Percentiles rank a stretch among this genome's conserved stretches.
phyloP scores from a whole-genome alignment of 2,113 vertebrate species.

The Eudorcas thomsonii region DNA sequence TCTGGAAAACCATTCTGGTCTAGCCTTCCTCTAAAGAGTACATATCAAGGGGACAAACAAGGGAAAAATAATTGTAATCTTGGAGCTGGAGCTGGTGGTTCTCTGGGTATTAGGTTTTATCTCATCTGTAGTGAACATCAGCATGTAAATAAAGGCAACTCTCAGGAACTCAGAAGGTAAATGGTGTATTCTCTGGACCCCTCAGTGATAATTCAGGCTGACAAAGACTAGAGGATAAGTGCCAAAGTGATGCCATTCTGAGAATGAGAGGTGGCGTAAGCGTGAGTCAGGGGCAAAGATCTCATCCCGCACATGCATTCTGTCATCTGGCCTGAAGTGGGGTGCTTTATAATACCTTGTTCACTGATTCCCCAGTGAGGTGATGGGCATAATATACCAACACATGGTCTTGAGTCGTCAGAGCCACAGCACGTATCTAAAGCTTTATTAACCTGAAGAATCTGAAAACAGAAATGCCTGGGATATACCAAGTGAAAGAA shows the following conservation, averaged over 20 bases:
- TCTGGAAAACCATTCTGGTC: background rate
- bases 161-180: background rate
- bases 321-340: background rate
- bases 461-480: background rate
- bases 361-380: background rate
- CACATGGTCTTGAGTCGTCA: background rate
- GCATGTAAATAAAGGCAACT: constrained; percentile 32
- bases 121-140: background rate
- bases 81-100: background rate
- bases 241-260: background rate
- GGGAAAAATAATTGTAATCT: background rate
- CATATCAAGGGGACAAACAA: background rate
- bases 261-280: background rate
- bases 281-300: background rate
- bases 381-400: background rate
- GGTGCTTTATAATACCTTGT: background rate
- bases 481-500: background rate
- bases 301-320: background rate
- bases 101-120: background rate
- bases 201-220: background rate
- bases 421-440: background rate
- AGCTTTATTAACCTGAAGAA: background rate
- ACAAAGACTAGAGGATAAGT: background rate
- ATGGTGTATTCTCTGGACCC: background rate
- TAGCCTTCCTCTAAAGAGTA: background rate